Evolutionary conservation across 2,888 invertebrate species (phyloP), one percentile per base, ranked within the genome.

Genomic region (Cactoblastis cactorum): DNA sequence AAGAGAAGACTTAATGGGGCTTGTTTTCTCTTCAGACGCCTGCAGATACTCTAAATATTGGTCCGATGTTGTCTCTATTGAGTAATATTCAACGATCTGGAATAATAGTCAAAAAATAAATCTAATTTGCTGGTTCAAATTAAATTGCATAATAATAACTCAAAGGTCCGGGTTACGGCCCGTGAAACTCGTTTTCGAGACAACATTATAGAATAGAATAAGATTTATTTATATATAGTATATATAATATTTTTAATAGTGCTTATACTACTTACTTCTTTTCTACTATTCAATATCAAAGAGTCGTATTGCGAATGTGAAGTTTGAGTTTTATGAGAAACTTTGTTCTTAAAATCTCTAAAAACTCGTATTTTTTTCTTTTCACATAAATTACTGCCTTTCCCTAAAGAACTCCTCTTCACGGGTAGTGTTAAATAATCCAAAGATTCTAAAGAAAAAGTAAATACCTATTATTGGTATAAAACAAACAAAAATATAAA

Each of bases 371-470:
- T 37, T 5, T 47, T 22, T 5, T 11, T 37, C 3, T 28, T 24
- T n/a, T 9, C 4, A 17, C n/a, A 28, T 8, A 15, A 12, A 3
- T 8, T 24, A n/a, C 8, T 37, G 54, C 37, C 28, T 46, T 57
- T 35, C 51, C 41, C 39, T 52, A 35, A 37, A 24, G 39, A 35
- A 41, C 35, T 53, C 58, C 72, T 72, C 61, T 71, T 75, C 38
- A 75, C 69, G 17, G 78, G 70, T 9, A 75, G 77, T 64, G 72
- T 71, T 49, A 80, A 60, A 57, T 70, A 73, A 52, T 80, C 74
- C 64, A 83, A 64, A 12, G 74, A 73, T 63, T 79, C 84, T 85
- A 80, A 59, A 76, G 67, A 70, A 75, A 70, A 63, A 62, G 64
- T 65, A 62, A 65, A 63, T 59, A n/a, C n/a, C n/a, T n/a, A 62